Percentiles rank a stretch among this genome's conserved stretches.
phyloP scores from a whole-genome alignment of 1,140 invertebrate species.

The Radopholus similis region DNA sequence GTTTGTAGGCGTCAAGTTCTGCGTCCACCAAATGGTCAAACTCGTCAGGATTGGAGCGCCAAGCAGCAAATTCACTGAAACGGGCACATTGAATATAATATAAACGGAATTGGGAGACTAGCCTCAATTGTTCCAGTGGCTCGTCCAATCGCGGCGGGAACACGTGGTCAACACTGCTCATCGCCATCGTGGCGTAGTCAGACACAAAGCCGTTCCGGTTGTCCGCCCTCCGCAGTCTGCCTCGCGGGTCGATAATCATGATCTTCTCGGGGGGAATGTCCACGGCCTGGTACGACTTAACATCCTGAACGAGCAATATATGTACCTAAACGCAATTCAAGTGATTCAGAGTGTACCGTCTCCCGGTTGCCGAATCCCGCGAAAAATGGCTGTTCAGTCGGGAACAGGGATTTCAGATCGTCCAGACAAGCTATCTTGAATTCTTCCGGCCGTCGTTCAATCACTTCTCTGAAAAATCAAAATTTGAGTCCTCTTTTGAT shows the following conservation, averaged over 20 bases:
- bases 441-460: slow-evolving; percentile 96
- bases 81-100: background rate
- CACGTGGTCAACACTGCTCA: slow-evolving; percentile 52
- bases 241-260: slow-evolving; percentile 95
- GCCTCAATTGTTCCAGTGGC: background rate
- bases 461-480: slow-evolving; percentile 84
- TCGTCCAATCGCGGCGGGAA: slow-evolving; percentile 48
- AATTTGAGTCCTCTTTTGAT: too few relatives aligned
- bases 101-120: background rate
- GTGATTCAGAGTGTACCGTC: too few relatives aligned
- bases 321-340: too few relatives aligned
- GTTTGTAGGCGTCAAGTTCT: slow-evolving; percentile 35
- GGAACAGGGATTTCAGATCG: slow-evolving; percentile 90
- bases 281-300: slow-evolving; percentile 92
- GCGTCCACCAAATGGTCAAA: slow-evolving; percentile 24
- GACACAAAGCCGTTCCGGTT: slow-evolving; percentile 40
- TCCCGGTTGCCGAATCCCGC: slow-evolving; percentile 89
- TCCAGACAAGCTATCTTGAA: slow-evolving; percentile 96
- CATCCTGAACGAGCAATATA: slow-evolving; percentile 70
- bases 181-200: slow-evolving; percentile 51
- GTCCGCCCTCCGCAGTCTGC: slow-evolving; percentile 74
- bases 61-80: slow-evolving; percentile 42
- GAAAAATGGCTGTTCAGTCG: slow-evolving; percentile 83
- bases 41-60: slow-evolving; percentile 27
- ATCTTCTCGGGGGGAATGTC: slow-evolving; percentile 91